These are phyloP conservation scores for Scaptomyza graminum DNA, from an alignment of 1,140 invertebrate species.

Conservation along the genomic window DNA sequence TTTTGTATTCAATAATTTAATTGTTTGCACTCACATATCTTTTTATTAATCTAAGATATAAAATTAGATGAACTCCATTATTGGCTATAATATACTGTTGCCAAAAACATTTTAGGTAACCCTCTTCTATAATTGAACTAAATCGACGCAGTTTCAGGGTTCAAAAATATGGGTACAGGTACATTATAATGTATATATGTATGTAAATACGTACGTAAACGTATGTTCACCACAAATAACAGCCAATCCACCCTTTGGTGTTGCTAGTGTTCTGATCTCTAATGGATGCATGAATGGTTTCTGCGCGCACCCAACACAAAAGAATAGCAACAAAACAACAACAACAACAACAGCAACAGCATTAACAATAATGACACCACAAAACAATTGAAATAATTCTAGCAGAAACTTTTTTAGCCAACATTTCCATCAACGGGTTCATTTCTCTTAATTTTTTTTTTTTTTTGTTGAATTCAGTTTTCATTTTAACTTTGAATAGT, in stretches of 20 bases:
- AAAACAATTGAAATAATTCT: conserved; percentile 81
- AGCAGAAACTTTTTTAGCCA: conserved; percentile 69
- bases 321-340: conserved; percentile 19
- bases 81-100: too few relatives aligned
- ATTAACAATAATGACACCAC: conserved; percentile 71
- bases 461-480: conserved; percentile 50
- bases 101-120: conserved; percentile 1
- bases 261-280: conserved; percentile 72
- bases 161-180: conserved; percentile 33
- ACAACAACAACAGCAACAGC: conserved; percentile 28
- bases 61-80: too few relatives aligned
- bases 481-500: conserved; percentile 45
- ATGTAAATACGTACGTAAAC: neutral
- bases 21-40: too few relatives aligned
- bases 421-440: conserved; percentile 41
- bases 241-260: conserved; percentile 45
- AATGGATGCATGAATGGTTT: conserved; percentile 78
- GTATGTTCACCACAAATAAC: conserved; percentile 9
- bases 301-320: conserved; percentile 40
- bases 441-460: conserved; percentile 56
- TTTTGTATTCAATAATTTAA: too few relatives aligned
- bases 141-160: conserved; percentile 14
- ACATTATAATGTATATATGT: neutral
- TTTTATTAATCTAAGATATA: too few relatives aligned
- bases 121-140: neutral